Percentiles rank a stretch among this genome's conserved stretches.
These are phyloP conservation scores for Eudorcas thomsonii DNA, from an alignment of 2,113 vertebrate genomes.

Conservation along the genomic window DNA sequence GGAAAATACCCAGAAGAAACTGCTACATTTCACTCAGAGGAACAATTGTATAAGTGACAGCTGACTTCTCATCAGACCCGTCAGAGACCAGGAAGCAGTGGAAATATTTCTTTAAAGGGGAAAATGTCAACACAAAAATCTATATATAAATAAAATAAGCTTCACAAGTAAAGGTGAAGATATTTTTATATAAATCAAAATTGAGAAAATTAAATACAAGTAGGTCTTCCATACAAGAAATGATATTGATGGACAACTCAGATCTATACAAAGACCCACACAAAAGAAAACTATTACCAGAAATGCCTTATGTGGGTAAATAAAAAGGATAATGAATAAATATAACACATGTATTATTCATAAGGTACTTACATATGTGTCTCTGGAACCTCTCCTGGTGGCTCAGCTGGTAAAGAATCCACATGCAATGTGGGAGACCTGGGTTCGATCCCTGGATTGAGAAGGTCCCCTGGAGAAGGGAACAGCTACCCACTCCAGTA, in stretches of 20 bases:
- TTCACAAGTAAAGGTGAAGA: not conserved
- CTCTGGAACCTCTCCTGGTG: not conserved
- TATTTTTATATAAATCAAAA: not conserved
- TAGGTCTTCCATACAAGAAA: not conserved
- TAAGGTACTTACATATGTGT: not conserved
- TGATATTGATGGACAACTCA: not conserved
- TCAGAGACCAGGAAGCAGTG: not conserved
- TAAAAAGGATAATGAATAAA: too few species aligned
- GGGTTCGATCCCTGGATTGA: not conserved
- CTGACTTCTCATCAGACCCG: not conserved
- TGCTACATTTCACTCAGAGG: fast-evolving
- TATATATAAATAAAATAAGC: not conserved
- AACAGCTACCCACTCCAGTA: not conserved
- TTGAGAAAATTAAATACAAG: not conserved
- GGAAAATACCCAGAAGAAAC: not conserved
- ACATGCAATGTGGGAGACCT: not conserved
- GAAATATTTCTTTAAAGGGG: not conserved
- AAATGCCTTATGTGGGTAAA: not conserved
- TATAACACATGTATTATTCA: not conserved
- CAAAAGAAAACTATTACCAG: not conserved
- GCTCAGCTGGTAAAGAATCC: not conserved
- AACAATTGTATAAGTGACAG: not conserved
- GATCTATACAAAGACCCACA: not conserved
- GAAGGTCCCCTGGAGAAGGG: not conserved
- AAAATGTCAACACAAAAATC: not conserved